Conservation (phyloP, 2,113 vertebrate species). For the Sinocyclocheilus anophthalmus region DNA sequence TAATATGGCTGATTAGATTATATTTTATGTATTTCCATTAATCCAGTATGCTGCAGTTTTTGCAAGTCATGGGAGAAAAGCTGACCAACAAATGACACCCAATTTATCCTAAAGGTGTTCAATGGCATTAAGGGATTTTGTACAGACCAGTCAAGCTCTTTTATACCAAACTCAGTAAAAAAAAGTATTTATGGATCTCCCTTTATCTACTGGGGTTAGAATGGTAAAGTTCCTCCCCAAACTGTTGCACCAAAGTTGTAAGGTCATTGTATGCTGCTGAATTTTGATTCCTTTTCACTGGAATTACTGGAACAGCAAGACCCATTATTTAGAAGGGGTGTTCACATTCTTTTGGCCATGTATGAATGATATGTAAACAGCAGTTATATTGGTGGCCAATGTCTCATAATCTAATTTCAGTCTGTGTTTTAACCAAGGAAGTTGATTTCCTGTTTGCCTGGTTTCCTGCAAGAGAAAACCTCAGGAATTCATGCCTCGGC, state of each 20-base stretch:
- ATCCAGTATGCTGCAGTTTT: background rate
- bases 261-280: background rate
- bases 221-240: background rate
- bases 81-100: background rate
- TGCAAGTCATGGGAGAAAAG: background rate
- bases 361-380: slow-evolving; percentile 1
- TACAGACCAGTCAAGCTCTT: too few relatives aligned
- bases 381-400: background rate
- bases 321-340: background rate
- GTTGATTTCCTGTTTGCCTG: slow-evolving; percentile 30
- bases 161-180: too few relatives aligned
- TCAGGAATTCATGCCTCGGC: slow-evolving; percentile 6
- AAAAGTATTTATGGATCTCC: background rate
- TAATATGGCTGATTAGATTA: slow-evolving; percentile 26
- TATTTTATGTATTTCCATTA: slow-evolving; percentile 47
- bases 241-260: background rate
- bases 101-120: too few relatives aligned
- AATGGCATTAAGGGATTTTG: too few relatives aligned
- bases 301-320: background rate
- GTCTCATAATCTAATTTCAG: background rate
- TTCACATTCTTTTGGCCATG: background rate
- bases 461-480: slow-evolving; percentile 20
- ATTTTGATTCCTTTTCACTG: background rate
- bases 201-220: background rate
- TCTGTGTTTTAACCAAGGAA: slow-evolving; percentile 23